Percentiles rank a stretch among this genome's conserved stretches.
These are phyloP conservation scores for Euzetes globulus DNA, from an alignment of 2,888 invertebrate genomes.

Conservation along the genomic window DNA sequence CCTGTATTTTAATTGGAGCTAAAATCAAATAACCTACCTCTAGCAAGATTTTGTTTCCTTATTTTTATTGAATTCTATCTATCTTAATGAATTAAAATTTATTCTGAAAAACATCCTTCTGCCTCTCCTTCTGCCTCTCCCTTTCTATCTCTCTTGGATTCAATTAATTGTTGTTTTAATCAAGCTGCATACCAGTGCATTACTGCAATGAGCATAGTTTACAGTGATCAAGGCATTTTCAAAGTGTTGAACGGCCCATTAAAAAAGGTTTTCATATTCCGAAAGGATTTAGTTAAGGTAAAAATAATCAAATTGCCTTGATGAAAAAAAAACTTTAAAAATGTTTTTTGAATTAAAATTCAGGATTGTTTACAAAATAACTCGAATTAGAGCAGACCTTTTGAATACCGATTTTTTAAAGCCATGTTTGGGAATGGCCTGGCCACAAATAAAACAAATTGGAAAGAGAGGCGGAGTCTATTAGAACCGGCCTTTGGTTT, in stretches of 20 bases:
- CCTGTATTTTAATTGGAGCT: too few relatives aligned
- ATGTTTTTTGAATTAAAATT: neutral
- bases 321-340: neutral
- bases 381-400: constrained; percentile 47
- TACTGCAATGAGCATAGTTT: too few relatives aligned
- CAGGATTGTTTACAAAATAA: constrained; percentile 45
- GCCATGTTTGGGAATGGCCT: constrained; percentile 53
- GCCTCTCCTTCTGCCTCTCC: too few relatives aligned
- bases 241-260: neutral
- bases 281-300: neutral
- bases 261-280: neutral
- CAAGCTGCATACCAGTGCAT: too few relatives aligned
- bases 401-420: constrained; percentile 49
- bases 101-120: too few relatives aligned
- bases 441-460: constrained; percentile 44
- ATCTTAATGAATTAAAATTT: too few relatives aligned
- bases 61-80: too few relatives aligned
- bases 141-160: too few relatives aligned
- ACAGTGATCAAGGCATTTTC: neutral
- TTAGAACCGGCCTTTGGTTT: constrained; percentile 42
- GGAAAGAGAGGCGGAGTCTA: constrained; percentile 40
- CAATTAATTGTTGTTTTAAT: too few relatives aligned
- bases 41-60: too few relatives aligned
- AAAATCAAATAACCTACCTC: too few relatives aligned
- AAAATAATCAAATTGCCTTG: neutral